Evolutionary conservation across 2,888 invertebrate species (phyloP), one percentile per base, ranked within the genome.

Genomic region (Aleiodes testaceus): DNA sequence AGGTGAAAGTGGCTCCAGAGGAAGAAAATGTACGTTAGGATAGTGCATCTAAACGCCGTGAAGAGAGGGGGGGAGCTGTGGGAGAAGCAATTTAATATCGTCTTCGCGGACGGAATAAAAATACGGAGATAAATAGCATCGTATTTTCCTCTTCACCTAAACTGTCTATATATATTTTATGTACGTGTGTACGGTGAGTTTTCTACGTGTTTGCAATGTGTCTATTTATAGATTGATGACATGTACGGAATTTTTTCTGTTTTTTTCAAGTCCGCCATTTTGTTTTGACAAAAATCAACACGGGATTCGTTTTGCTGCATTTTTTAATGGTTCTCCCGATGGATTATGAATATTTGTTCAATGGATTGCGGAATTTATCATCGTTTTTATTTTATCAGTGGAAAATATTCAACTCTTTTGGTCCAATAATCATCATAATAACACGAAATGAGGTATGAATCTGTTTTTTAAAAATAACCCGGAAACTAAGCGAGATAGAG

Each of bases 71-170:
- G 50, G 16, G 50, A 30, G 72, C 74, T 77, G 73, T 79, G 79
- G 36, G 80, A 80, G 79, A 78, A 79, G 83, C 83, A 83, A 83
- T 84, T 84, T 84, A 83, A 84, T 84, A 84, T 84, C 82, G 79
- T 73, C 80, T 79, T 77, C 80, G 80, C 79, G 80, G 79, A 75
- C 78, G 79, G 82, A 84, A 84, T 84, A 84, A 83, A 84, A 82
- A 83, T 84, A 82, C 81, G 77, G 74, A 79, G 80, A 83, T 82
- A 82, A 82, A 83, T 83, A 82, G 80, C 80, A 77, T 20, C 12
- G 45, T 73, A 71, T 76, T 78, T 79, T 80, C 77, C 75, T 26
- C 65, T 53, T 49, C 36, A 36, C 36, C 36, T 9, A 36, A 36
- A 44, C 66, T 67, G 16, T 44, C 44, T 55, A 4, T 66, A 66